These are phyloP conservation scores for Coregonus ussuriensis DNA, from an alignment of 2,797 vertebrate species.

Conservation along the genomic window DNA sequence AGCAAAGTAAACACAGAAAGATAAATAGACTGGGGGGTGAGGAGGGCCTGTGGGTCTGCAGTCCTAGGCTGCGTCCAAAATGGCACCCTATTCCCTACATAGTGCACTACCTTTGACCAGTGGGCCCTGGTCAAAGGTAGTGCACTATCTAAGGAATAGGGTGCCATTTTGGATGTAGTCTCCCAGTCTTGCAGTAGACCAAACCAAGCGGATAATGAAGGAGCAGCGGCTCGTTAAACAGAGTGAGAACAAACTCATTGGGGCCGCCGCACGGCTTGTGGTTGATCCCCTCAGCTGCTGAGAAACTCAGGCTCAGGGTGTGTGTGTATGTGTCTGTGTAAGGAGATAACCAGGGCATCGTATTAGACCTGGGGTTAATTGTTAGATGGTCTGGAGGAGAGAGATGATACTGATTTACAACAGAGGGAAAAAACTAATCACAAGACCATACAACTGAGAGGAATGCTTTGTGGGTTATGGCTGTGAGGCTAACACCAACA, in stretches of 20 bases:
- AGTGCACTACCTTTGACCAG: not conserved
- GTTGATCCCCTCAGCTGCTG: conserved; percentile 1
- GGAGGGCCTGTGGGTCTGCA: not conserved
- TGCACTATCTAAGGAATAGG: not conserved
- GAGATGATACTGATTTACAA: conserved; percentile 42
- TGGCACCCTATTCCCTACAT: not conserved
- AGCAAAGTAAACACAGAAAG: not conserved
- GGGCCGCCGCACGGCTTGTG: not conserved
- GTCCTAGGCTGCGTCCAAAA: not conserved
- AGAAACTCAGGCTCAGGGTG: not conserved
- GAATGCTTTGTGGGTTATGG: conserved; percentile 10
- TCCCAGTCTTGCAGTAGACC: conserved; percentile 25
- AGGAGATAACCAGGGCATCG: not conserved
- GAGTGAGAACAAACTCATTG: not conserved
- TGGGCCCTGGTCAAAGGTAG: too few species aligned
- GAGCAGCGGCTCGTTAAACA: conserved; percentile 38
- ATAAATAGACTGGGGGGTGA: not conserved
- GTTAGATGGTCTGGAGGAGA: not conserved
- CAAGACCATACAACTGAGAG: not conserved
- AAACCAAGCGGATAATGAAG: conserved; percentile 57
- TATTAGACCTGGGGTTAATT: not conserved
- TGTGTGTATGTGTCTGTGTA: not conserved
- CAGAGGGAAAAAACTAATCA: conserved; percentile 14
- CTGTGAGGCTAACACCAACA: not conserved
- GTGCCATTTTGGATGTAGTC: not conserved